Percentiles rank a stretch among this genome's conserved stretches.
phyloP scores from a whole-genome alignment of 2,888 invertebrate genomes.

The Apodemia zela region DNA sequence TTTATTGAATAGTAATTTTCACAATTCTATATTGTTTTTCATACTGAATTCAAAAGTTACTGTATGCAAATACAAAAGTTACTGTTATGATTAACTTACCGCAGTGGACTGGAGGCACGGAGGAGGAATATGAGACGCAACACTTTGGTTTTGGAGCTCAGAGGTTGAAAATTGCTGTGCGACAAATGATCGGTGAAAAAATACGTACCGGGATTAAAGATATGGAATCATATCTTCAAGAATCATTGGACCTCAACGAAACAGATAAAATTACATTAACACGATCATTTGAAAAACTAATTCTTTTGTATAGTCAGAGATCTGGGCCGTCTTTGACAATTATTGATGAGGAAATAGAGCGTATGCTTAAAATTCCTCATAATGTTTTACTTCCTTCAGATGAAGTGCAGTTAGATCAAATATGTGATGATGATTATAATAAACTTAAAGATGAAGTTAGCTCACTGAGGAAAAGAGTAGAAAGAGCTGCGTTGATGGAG shows the following conservation, averaged over 20 bases:
- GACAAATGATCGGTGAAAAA: slow-evolving; percentile 70
- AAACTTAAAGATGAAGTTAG: slow-evolving; percentile 59
- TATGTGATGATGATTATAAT: slow-evolving; percentile 56
- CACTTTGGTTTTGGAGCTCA: slow-evolving; percentile 72
- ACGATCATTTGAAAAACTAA: slow-evolving; percentile 60
- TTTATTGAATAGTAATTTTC: too few relatives aligned
- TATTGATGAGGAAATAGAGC: slow-evolving; percentile 64
- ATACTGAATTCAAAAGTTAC: neutral
- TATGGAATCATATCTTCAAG: slow-evolving; percentile 59
- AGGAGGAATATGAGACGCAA: slow-evolving; percentile 74
- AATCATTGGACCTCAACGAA: slow-evolving; percentile 59
- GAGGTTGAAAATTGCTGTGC: slow-evolving; percentile 63
- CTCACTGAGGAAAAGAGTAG: slow-evolving; percentile 51
- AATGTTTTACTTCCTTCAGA: slow-evolving; percentile 64
- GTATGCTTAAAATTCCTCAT: slow-evolving; percentile 55
- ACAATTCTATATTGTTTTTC: neutral
- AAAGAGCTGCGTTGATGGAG: slow-evolving; percentile 65
- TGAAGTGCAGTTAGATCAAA: slow-evolving; percentile 57
- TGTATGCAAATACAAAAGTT: neutral
- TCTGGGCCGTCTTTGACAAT: slow-evolving; percentile 55
- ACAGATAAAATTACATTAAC: slow-evolving; percentile 59
- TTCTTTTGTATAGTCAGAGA: slow-evolving; percentile 58
- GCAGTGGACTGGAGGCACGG: slow-evolving; percentile 62
- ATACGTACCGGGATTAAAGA: slow-evolving; percentile 60
- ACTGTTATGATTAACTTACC: slow-evolving; percentile 53